Evolutionary conservation across 2,113 vertebrate genomes (phyloP).

Genomic region (Hirundichthys speculiger): DNA sequence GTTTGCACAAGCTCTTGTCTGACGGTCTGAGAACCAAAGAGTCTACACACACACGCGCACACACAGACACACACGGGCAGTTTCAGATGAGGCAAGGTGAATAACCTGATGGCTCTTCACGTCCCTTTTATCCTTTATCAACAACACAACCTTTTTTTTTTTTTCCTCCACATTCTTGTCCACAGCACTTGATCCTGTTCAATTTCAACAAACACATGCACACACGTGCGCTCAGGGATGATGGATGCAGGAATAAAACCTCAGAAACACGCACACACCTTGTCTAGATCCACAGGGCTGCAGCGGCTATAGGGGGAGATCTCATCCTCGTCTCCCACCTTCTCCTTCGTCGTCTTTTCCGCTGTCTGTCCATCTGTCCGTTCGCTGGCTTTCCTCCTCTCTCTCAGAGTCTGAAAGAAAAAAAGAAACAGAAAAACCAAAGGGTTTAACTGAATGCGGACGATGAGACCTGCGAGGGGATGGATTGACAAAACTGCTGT

Average conservation of each 20-base stretch:
- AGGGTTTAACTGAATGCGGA: not conserved
- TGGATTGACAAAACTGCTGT: not conserved
- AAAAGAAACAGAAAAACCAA: not conserved
- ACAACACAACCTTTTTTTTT: no score
- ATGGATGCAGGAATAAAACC: not conserved
- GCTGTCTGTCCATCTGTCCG: conserved; percentile 17
- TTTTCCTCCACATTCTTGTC: not conserved
- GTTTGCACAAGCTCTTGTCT: not conserved
- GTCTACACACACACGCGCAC: not conserved
- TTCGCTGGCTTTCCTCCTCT: conserved; percentile 44
- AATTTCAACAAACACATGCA: not conserved
- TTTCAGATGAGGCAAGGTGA: conserved; percentile 37
- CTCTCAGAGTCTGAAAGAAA: conserved; percentile 50
- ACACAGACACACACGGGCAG: not conserved
- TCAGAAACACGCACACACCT: conserved; percentile 33
- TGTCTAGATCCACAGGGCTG: conserved; percentile 69
- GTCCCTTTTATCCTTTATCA: not conserved
- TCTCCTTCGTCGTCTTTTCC: conserved; percentile 1
- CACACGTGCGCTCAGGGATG: not conserved
- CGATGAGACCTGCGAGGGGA: not conserved
- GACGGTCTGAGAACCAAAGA: conserved; percentile 29
- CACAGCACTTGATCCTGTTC: not conserved
- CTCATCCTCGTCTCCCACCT: conserved; percentile 16
- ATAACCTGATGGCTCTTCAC: conserved; percentile 44
- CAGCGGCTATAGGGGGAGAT: conserved; percentile 43